Evolutionary conservation across 2,113 vertebrate species (phyloP).

Genomic region (Polypterus senegalus): DNA sequence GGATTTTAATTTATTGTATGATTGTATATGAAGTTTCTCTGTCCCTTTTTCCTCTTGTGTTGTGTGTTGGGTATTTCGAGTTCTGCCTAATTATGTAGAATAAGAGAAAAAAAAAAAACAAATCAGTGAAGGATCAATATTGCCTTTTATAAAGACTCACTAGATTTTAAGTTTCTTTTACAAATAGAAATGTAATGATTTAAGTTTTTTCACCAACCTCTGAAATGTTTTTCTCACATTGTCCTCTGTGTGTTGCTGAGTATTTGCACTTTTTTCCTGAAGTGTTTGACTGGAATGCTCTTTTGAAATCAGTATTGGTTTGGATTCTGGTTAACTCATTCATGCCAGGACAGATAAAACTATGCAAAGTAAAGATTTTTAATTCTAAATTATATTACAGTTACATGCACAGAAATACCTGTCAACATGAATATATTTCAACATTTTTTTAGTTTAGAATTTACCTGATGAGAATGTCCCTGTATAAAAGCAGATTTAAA

Average conservation of each 20-base stretch:
- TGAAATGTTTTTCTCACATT: too few relatives aligned
- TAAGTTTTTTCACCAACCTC: too few relatives aligned
- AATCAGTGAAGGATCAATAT: constrained; percentile 11
- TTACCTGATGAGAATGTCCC: too few relatives aligned
- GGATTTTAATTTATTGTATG: too few relatives aligned
- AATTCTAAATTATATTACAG: too few relatives aligned
- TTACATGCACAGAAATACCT: not conserved
- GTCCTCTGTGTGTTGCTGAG: too few relatives aligned
- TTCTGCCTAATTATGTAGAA: not conserved
- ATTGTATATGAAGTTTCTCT: too few relatives aligned
- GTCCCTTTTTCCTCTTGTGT: too few relatives aligned
- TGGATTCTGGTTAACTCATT: constrained; percentile 2
- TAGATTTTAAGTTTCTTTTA: not conserved
- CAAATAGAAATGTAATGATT: not conserved
- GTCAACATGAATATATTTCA: not conserved
- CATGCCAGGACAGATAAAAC: constrained; percentile 6
- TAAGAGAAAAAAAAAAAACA: constrained; percentile 5
- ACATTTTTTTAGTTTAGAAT: not conserved
- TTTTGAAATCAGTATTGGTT: not conserved
- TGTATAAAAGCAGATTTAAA: too few relatives aligned
- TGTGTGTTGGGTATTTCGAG: too few relatives aligned
- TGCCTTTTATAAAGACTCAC: constrained; percentile 4
- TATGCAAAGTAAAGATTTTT: too few relatives aligned
- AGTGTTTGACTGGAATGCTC: not conserved
- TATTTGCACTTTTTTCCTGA: too few relatives aligned